These are phyloP conservation scores for Anthoptus insignis DNA, from an alignment of 2,888 invertebrate species.

Conservation along the genomic window DNA sequence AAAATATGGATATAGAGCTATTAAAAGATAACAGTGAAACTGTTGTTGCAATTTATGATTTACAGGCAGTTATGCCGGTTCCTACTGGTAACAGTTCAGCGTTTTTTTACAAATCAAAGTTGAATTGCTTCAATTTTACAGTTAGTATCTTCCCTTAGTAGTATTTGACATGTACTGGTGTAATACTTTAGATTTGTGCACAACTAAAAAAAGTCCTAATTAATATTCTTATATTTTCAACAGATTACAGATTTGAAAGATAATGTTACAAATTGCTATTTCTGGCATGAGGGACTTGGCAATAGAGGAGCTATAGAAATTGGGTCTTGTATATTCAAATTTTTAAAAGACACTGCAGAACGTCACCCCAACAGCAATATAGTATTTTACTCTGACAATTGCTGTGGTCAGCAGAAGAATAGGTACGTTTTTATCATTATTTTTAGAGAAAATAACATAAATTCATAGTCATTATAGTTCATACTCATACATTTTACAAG, in stretches of 20 bases:
- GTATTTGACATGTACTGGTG: too few species aligned
- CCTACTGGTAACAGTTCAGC: slow-evolving; percentile 16
- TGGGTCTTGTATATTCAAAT: slow-evolving; percentile 14
- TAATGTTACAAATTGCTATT: not conserved
- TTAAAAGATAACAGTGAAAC: slow-evolving; percentile 1
- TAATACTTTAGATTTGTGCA: too few species aligned
- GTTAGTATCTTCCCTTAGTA: not conserved
- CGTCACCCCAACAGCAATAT: not conserved
- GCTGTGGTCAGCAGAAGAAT: too few species aligned
- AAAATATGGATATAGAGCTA: slow-evolving; percentile 8
- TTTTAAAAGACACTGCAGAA: slow-evolving; percentile 3
- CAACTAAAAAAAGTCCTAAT: too few species aligned
- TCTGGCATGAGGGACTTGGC: slow-evolving; percentile 11
- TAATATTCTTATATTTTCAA: too few species aligned
- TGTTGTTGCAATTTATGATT: slow-evolving; percentile 24
- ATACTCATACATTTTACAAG: too few species aligned
- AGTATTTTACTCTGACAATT: too few species aligned
- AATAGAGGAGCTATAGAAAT: slow-evolving; percentile 20
- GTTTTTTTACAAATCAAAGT: slow-evolving; percentile 18
- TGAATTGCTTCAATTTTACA: slow-evolving; percentile 11
- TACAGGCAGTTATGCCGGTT: slow-evolving; percentile 26
- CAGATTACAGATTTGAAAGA: too few species aligned
- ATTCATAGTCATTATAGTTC: too few species aligned
- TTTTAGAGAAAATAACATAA: too few species aligned
- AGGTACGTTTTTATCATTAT: too few species aligned